Conservation (phyloP, 2,113 vertebrate species). For the Motacilla alba region DNA sequence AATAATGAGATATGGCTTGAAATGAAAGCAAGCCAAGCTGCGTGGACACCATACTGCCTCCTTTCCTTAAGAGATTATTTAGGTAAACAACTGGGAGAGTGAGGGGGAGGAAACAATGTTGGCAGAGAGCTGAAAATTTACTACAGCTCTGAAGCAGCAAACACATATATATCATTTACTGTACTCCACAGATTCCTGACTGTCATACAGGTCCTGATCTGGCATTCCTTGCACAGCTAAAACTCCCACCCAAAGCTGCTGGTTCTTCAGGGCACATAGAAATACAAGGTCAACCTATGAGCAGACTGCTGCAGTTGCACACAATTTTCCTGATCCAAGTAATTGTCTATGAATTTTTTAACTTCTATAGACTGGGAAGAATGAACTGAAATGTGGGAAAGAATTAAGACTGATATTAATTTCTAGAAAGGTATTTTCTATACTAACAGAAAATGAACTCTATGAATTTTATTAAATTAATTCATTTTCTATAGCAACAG, state of each 20-base stretch:
- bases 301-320: not conserved
- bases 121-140: constrained; percentile 35
- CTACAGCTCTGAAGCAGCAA: not conserved
- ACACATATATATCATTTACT: constrained; percentile 32
- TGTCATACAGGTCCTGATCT: constrained; percentile 36
- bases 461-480: not conserved
- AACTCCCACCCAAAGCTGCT: constrained; percentile 14
- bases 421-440: not conserved
- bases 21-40: not conserved
- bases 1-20: not conserved
- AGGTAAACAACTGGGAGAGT: constrained; percentile 39
- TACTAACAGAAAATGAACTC: not conserved
- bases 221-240: constrained; percentile 1
- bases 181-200: constrained; percentile 46
- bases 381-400: not conserved
- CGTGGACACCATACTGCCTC: not conserved
- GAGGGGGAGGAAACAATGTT: constrained; percentile 21
- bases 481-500: not conserved
- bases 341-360: not conserved
- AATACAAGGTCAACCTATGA: not conserved
- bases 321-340: not conserved
- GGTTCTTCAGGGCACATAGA: not conserved
- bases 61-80: constrained; percentile 23
- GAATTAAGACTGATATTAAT: not conserved
- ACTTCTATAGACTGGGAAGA: not conserved